Conservation (phyloP, 2,888 invertebrate genomes). For the Liopterus haemorrhoidalis region DNA sequence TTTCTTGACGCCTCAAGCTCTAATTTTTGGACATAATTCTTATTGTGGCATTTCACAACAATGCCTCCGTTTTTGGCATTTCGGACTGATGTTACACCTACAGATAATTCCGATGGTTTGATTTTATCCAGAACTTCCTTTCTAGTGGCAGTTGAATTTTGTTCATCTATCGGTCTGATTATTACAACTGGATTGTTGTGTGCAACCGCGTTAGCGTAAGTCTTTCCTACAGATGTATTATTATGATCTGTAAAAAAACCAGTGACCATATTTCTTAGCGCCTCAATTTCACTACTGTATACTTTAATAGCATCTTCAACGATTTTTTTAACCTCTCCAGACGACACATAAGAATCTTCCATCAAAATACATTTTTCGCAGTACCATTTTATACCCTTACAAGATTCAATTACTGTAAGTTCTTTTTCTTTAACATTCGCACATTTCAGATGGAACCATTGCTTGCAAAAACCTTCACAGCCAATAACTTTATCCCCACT, state of each 20-base stretch:
- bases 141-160: neutral
- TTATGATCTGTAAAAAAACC: no score
- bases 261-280: neutral
- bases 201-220: neutral
- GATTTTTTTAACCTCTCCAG: neutral
- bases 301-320: neutral
- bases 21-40: constrained; percentile 1
- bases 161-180: constrained; percentile 3
- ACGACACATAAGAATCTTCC: neutral
- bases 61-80: neutral
- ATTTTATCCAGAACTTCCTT: neutral
- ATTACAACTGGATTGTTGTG: constrained; percentile 2
- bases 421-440: constrained; percentile 2
- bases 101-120: neutral
- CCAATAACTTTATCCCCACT: neutral
- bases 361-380: constrained; percentile 4
- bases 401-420: constrained; percentile 1
- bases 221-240: no score
- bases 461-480: neutral
- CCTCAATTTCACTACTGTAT: neutral
- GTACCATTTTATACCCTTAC: constrained; percentile 6
- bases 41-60: neutral
- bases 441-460: constrained; percentile 6
- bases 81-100: neutral
- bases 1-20: neutral